Evolutionary conservation across 2,888 invertebrate genomes (phyloP).

Genomic region (Morpho deidamia): DNA sequence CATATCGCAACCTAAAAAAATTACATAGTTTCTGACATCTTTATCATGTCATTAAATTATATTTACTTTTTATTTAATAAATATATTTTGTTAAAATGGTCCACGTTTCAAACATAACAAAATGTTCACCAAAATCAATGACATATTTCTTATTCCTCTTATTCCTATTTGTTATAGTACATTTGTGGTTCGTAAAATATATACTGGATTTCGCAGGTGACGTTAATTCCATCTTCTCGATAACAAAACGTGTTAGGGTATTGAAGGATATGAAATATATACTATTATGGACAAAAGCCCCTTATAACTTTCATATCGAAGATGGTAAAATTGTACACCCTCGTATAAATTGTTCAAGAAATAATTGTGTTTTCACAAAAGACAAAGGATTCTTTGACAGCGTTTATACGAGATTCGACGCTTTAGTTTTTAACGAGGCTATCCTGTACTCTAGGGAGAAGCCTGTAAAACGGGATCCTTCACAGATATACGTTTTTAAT

Average conservation of each 20-base stretch:
- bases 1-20: no score
- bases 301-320: slow-evolving; percentile 11
- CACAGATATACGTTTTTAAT: slow-evolving; percentile 44
- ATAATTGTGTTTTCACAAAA: slow-evolving; percentile 38
- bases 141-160: slow-evolving; percentile 24
- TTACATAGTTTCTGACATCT: no score
- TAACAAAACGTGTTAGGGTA: neutral
- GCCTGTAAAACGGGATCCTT: slow-evolving; percentile 28
- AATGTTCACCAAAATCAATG: slow-evolving; percentile 29
- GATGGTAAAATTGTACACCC: slow-evolving; percentile 14
- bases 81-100: slow-evolving; percentile 15
- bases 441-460: slow-evolving; percentile 24
- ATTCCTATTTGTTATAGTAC: slow-evolving; percentile 25
- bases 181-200: slow-evolving; percentile 27
- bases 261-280: slow-evolving; percentile 29
- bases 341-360: slow-evolving; percentile 30
- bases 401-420: slow-evolving; percentile 36
- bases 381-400: slow-evolving; percentile 31
- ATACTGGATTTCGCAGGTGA: slow-evolving; percentile 26
- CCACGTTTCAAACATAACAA: neutral
- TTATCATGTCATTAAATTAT: no score
- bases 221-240: slow-evolving; percentile 16
- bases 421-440: slow-evolving; percentile 37
- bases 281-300: slow-evolving; percentile 32
- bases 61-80: slow-evolving; percentile 18